Percentiles rank a stretch among this genome's conserved stretches.
phyloP scores from a whole-genome alignment of 2,797 vertebrate genomes.

The Phrynocephalus guinanensis region DNA sequence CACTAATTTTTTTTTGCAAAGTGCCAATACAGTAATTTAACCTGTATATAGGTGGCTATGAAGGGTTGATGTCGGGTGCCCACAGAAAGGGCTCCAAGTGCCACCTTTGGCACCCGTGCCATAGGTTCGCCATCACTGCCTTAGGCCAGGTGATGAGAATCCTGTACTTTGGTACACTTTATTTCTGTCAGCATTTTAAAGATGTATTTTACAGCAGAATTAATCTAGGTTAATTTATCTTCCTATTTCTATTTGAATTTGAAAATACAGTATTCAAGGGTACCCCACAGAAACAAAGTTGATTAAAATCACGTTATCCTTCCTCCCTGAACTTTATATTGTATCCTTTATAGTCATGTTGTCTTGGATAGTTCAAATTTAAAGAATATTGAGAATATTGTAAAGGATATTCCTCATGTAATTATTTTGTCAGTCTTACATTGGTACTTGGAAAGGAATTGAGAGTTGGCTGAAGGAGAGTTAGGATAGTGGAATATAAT shows the following conservation, averaged over 20 bases:
- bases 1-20: too few relatives aligned
- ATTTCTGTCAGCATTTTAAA: too few relatives aligned
- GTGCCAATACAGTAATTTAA: too few relatives aligned
- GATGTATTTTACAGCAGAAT: too few relatives aligned
- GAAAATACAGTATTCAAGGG: background rate
- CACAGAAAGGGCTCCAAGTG: too few relatives aligned
- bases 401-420: background rate
- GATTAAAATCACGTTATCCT: background rate
- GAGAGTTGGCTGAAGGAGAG: conserved; percentile 27
- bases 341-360: background rate
- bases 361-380: background rate
- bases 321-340: background rate
- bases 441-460: conserved; percentile 49
- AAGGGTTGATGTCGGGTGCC: too few relatives aligned
- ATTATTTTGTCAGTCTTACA: conserved; percentile 52
- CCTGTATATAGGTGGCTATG: too few relatives aligned
- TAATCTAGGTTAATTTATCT: too few relatives aligned
- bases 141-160: too few relatives aligned
- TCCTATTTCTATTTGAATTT: background rate
- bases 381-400: background rate
- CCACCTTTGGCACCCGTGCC: too few relatives aligned
- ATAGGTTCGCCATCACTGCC: too few relatives aligned
- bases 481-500: background rate
- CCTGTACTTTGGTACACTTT: too few relatives aligned
- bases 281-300: background rate